Evolutionary conservation across 2,113 vertebrate species (phyloP), one percentile per base, ranked within the genome.

Genomic region (Coturnix japonica): DNA sequence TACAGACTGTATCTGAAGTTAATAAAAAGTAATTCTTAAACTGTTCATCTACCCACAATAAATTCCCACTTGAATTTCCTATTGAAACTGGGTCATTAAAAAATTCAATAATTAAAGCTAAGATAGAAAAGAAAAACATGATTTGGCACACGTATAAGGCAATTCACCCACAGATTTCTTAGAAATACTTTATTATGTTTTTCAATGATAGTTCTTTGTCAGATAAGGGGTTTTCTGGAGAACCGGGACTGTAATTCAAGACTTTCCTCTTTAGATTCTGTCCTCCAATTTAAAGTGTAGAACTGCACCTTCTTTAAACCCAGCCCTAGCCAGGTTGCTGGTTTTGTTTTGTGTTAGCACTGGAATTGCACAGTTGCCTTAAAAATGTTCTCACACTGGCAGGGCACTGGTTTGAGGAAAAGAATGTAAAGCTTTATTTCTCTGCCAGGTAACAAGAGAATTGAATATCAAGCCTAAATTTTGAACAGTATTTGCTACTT

Each of bases 151-250:
- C 19, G 28, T 14, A 46, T 41, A 67, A 63, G 9, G 43, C 51
- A 77, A 85, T 7, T 83, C 43, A 77, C 21, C 7, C 31, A 59
- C 33, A 73, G 49, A 77, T 80, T 91, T 88, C 35, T 59, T 31
- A 88, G 61, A 91, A 93, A 81, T 67, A 31, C 26, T 91, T 80
- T 77, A 56, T 56, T 33, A 74, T 15, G 17, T 16, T 94, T 95
- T 93, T 88, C 65, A 93, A 9, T 81, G 19, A 71, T 66, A 63
- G 28, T 39, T 77, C 46, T 25, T 83, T 83, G 41, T 70, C 88
- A 85, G 57, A 83, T 66, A 70, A 61, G 80, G 64, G 46, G 13
- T 56, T 63, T 95, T n/a, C 31, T 56, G 77, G 28, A 11, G 73
- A 90, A 86, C 3, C 11, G 60, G 65, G 5, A 61, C 13, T 60